These are phyloP conservation scores for Halesus radiatus DNA, from an alignment of 1,140 invertebrate species.

Conservation along the genomic window DNA sequence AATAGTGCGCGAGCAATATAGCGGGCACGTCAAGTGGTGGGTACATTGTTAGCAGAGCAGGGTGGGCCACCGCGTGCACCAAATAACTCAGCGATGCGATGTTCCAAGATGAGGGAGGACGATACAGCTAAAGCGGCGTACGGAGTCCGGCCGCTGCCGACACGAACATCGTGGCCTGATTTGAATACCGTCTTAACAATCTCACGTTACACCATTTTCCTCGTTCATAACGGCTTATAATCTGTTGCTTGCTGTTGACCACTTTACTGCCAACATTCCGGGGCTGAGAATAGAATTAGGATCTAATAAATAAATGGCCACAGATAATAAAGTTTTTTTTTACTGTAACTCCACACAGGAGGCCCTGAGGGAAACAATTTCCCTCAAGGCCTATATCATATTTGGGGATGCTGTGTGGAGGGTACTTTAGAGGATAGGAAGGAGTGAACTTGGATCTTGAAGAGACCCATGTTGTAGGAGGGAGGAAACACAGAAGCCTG, in stretches of 20 bases:
- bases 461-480: too few relatives aligned
- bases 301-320: too few relatives aligned
- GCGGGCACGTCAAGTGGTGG: conserved; percentile 8
- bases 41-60: conserved; percentile 37
- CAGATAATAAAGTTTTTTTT: too few relatives aligned
- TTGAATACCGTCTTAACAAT: conserved; percentile 50
- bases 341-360: too few relatives aligned
- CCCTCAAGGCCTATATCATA: too few relatives aligned
- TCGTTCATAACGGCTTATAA: conserved; percentile 8
- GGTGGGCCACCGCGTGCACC: conserved; percentile 42
- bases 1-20: conserved; percentile 41
- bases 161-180: conserved; percentile 56
- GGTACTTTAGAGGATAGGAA: too few relatives aligned
- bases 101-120: not conserved
- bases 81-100: conserved; percentile 31
- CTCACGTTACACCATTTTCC: conserved; percentile 49
- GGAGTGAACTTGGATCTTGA: too few relatives aligned
- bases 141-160: not conserved
- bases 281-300: not conserved
- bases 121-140: not conserved
- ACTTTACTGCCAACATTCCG: not conserved
- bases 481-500: too few relatives aligned
- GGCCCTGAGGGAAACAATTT: too few relatives aligned
- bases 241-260: not conserved
- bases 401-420: too few relatives aligned